phyloP scores from a whole-genome alignment of 2,797 vertebrate species.

The Astyanax mexicanus region DNA sequence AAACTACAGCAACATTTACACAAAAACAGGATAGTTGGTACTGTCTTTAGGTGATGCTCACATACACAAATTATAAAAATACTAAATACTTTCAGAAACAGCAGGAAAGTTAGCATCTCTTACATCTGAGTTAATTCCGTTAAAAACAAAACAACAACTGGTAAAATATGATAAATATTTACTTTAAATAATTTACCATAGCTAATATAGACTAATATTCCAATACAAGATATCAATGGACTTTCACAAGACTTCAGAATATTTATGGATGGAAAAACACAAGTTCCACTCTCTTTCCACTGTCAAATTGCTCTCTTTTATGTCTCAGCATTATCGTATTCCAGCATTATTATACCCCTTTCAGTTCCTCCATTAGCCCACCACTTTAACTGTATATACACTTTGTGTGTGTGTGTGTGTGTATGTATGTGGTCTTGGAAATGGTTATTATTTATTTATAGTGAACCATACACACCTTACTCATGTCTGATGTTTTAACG shows the following conservation, averaged over 20 bases:
- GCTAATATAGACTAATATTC: too few relatives aligned
- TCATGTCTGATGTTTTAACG: conserved; percentile 90
- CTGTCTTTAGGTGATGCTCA: too few relatives aligned
- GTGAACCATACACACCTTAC: conserved; percentile 79
- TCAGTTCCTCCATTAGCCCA: not conserved
- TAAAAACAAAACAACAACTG: not conserved
- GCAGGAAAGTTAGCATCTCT: too few relatives aligned
- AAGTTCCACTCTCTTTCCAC: too few relatives aligned
- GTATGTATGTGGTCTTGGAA: not conserved
- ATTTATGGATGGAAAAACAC: not conserved
- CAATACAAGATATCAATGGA: too few relatives aligned
- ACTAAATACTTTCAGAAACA: too few relatives aligned
- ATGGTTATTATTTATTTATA: not conserved
- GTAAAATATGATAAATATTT: not conserved
- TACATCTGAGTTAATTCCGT: not conserved
- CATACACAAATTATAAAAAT: too few relatives aligned
- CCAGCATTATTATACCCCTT: not conserved
- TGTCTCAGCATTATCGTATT: not conserved
- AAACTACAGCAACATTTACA: not conserved
- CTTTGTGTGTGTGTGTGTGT: not conserved
- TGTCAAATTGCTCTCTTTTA: not conserved
- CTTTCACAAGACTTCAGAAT: not conserved
- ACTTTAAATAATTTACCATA: too few relatives aligned
- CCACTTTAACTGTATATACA: not conserved
- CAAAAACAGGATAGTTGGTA: too few relatives aligned